Conservation (phyloP, 2,797 vertebrate species). For the Sylvia borin region DNA sequence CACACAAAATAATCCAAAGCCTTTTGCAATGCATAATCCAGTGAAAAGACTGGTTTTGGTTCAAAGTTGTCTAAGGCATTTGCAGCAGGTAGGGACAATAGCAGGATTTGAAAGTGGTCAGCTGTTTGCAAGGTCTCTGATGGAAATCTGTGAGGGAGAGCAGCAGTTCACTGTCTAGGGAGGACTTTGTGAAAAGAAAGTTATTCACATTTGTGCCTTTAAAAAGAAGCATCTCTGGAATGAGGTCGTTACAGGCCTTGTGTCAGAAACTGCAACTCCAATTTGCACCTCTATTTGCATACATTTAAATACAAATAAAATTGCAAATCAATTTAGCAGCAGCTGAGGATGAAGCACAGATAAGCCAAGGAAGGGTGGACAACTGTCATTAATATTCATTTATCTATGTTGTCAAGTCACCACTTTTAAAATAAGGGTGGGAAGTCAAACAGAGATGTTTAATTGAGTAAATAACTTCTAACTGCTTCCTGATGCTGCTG, state of each 20-base stretch:
- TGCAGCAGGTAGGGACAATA: slow-evolving; percentile 24
- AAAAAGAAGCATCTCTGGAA: neutral
- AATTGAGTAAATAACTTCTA: slow-evolving; percentile 28
- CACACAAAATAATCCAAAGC: slow-evolving; percentile 61
- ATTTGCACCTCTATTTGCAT: neutral
- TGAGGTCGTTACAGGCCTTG: neutral
- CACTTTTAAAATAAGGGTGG: neutral
- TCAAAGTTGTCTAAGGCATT: slow-evolving; percentile 25
- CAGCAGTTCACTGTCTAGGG: neutral
- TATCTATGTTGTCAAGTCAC: neutral
- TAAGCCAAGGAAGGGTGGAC: neutral
- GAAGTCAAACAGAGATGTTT: slow-evolving; percentile 5
- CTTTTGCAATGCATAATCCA: slow-evolving; percentile 63
- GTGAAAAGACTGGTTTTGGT: slow-evolving; percentile 25
- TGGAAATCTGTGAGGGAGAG: neutral
- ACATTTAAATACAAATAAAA: slow-evolving; percentile 34
- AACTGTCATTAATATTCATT: neutral
- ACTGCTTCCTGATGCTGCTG: neutral
- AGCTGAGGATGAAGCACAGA: neutral
- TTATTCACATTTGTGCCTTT: neutral
- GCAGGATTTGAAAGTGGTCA: slow-evolving; percentile 11
- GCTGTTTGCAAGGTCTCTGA: slow-evolving; percentile 18
- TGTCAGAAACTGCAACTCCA: neutral
- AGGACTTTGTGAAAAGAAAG: neutral
- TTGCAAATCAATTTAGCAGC: neutral